phyloP scores from a whole-genome alignment of 2,888 invertebrate genomes.

The Xanthia icteritia region DNA sequence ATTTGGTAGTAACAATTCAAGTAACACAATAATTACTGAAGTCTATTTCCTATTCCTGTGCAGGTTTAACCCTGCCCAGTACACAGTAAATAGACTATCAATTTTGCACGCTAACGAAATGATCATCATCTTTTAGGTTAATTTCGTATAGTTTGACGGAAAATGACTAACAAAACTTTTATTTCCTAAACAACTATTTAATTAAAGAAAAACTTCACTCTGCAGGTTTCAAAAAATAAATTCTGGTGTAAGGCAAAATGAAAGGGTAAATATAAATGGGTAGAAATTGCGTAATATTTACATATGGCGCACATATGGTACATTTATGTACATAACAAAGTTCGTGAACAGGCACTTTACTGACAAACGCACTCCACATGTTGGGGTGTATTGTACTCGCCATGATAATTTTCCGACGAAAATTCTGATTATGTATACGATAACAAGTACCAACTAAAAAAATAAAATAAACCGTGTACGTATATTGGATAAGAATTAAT shows the following conservation, averaged over 20 bases:
- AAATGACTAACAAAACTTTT: not conserved
- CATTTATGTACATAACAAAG: slow-evolving; percentile 18
- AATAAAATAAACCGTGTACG: not conserved
- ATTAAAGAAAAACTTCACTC: not conserved
- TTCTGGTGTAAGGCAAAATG: slow-evolving; percentile 21
- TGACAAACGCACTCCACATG: slow-evolving; percentile 37
- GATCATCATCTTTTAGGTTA: not conserved
- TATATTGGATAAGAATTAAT: not conserved
- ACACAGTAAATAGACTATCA: too few species aligned
- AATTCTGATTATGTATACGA: not conserved
- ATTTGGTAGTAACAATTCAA: too few species aligned
- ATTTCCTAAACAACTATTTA: not conserved
- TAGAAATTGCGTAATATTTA: slow-evolving; percentile 33
- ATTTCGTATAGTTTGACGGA: not conserved
- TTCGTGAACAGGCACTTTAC: slow-evolving; percentile 15
- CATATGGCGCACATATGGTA: slow-evolving; percentile 31
- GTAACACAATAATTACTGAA: too few species aligned
- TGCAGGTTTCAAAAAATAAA: slow-evolving; percentile 20
- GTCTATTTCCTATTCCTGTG: too few species aligned
- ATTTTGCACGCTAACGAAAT: too few species aligned
- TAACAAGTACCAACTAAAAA: not conserved
- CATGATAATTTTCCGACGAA: slow-evolving; percentile 16
- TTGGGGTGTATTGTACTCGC: slow-evolving; percentile 4
- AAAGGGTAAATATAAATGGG: slow-evolving; percentile 32
- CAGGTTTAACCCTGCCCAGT: too few species aligned